These are phyloP conservation scores for Ecliptopera silaceata DNA, from an alignment of 2,888 invertebrate species.

Conservation along the genomic window DNA sequence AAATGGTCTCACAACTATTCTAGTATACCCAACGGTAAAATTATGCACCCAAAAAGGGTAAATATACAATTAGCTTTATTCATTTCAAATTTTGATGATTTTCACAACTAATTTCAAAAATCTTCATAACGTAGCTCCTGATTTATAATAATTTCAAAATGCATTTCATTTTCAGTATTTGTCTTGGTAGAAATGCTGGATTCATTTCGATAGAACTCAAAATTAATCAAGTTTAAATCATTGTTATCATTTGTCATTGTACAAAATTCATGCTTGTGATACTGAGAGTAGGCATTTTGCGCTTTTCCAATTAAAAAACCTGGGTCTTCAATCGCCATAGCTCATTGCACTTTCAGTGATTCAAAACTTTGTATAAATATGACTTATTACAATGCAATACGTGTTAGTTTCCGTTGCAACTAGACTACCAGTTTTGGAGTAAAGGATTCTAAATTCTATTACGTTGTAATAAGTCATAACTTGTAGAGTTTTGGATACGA, in stretches of 20 bases:
- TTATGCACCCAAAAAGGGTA: slow-evolving; percentile 41
- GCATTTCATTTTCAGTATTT: not conserved
- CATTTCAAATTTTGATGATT: not conserved
- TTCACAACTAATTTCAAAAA: not conserved
- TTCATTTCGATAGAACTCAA: not conserved
- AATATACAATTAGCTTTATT: slow-evolving; percentile 24
- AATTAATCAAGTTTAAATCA: not conserved
- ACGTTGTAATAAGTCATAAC: slow-evolving; percentile 4
- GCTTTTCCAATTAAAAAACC: not conserved
- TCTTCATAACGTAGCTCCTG: not conserved
- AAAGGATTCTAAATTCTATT: slow-evolving; percentile 12
- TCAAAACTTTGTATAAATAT: not conserved
- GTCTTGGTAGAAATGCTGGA: not conserved
- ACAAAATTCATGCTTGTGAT: too few species aligned
- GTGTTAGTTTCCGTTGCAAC: not conserved
- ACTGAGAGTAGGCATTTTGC: too few species aligned
- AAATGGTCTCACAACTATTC: slow-evolving; percentile 23
- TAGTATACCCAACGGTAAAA: slow-evolving; percentile 2
- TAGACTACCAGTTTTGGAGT: not conserved
- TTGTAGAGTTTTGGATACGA: slow-evolving; percentile 1
- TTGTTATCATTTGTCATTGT: too few species aligned
- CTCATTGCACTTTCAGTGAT: slow-evolving; percentile 3
- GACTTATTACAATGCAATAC: slow-evolving; percentile 11
- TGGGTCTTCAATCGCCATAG: not conserved
- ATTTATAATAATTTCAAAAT: too few species aligned